phyloP scores from a whole-genome alignment of 1,140 invertebrate species.

The Monochamus saltuarius region DNA sequence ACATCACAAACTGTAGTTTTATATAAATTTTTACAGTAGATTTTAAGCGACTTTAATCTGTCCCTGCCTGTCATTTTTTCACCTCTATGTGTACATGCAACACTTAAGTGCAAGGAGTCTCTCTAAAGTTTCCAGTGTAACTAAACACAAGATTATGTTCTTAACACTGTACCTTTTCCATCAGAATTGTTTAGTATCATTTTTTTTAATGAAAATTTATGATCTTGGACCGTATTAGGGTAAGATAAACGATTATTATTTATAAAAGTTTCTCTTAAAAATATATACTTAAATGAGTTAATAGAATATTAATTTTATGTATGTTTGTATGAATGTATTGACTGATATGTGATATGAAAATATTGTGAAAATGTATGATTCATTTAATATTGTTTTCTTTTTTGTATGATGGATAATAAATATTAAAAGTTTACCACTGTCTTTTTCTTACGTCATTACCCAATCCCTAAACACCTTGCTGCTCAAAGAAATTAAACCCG shows the following conservation, averaged over 20 bases:
- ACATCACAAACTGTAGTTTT: constrained; percentile 18
- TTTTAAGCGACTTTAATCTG: constrained; percentile 32
- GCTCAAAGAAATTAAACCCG: too few relatives aligned
- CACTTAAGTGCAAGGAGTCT: constrained; percentile 39
- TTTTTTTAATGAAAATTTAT: constrained; percentile 32
- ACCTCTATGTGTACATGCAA: constrained; percentile 43
- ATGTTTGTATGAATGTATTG: constrained; percentile 27
- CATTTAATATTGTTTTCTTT: constrained; percentile 39
- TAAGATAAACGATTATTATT: constrained; percentile 32
- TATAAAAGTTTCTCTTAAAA: constrained; percentile 40
- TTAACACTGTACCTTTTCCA: constrained; percentile 33
- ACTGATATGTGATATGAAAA: constrained; percentile 37
- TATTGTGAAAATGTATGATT: constrained; percentile 35
- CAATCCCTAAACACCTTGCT: neutral
- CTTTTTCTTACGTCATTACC: neutral
- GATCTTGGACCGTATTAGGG: constrained; percentile 37
- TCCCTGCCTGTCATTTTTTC: constrained; percentile 36
- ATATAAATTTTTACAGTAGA: constrained; percentile 13
- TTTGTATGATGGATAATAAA: constrained; percentile 38
- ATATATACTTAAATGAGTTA: constrained; percentile 41
- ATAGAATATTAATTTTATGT: constrained; percentile 37
- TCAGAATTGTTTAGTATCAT: constrained; percentile 19
- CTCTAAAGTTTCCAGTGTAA: constrained; percentile 8
- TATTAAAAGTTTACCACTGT: constrained; percentile 35
- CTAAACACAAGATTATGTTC: constrained; percentile 27